Percentiles rank a stretch among this genome's conserved stretches.
Conservation (phyloP, 2,888 invertebrate species). For the Marasmarcha lunaedactyla region DNA sequence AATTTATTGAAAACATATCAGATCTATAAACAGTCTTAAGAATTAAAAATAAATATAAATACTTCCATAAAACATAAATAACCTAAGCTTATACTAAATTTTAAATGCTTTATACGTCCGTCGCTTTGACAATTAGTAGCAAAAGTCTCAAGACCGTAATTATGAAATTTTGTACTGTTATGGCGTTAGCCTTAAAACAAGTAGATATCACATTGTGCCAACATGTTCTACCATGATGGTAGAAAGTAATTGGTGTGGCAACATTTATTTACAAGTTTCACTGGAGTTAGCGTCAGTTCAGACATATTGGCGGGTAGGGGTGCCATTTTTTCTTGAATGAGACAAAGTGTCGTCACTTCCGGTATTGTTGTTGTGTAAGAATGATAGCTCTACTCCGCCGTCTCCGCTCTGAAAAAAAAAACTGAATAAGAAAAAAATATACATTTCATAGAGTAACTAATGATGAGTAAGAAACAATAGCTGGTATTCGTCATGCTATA, state of each 20-base stretch:
- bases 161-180: background rate
- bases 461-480: no score
- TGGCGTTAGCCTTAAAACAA: background rate
- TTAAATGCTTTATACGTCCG: no score
- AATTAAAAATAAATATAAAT: background rate
- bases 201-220: background rate
- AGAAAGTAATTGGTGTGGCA: background rate
- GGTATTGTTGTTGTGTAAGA: conserved; percentile 76
- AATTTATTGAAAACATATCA: background rate
- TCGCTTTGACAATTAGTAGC: no score
- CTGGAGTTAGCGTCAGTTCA: conserved; percentile 22
- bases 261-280: background rate
- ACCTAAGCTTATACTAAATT: no score
- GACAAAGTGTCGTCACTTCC: conserved; percentile 48
- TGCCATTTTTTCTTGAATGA: conserved; percentile 51
- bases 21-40: background rate
- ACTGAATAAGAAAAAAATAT: conserved; percentile 3
- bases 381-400: conserved; percentile 75
- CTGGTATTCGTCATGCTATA: no score
- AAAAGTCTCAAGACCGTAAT: no score
- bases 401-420: conserved; percentile 40
- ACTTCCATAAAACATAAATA: background rate
- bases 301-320: conserved; percentile 45
- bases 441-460: background rate
- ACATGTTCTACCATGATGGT: background rate